Base-by-base conservation (phyloP, 2,888 invertebrate species). In the Cataglyphis altisquamis region DNA sequence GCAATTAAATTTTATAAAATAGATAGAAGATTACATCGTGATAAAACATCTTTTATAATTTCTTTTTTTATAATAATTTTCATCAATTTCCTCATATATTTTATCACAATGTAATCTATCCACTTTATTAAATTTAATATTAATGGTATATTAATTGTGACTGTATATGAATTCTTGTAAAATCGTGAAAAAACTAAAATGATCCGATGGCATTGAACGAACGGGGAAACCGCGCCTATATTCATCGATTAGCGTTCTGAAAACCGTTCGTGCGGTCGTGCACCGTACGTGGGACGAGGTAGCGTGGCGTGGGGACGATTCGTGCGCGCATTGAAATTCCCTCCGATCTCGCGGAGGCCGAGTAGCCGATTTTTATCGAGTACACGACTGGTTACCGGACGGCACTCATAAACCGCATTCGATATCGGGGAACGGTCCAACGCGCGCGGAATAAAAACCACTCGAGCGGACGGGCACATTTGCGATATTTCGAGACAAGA, bases 361-460 rank as follows among this genome's bases (percentile, higher is more conserved):
- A 90, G 87, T 88, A 88, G 86, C 86, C 90, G 90, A 91, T 90
- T 90, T 90, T 90, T 90, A 90, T 90, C 91, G 88, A 87, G 88
- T 87, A 90, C 91, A 91, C 87, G 88, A 84, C 88, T 86, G 90
- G 90, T 90, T 88, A 86, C 86, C 81, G 84, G 78, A 84, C 88
- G 77, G 74, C 83, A 86, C 85, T 90, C 86, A 86, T 72, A 72
- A 90, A 90, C 90, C 88, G 90, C 91, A 87, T 91, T 89, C 88
- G 91, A 87, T 86, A 88, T 91, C 86, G 86, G 81, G 82, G 83
- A 83, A 87, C 84, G 78, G 83, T 81, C 77, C 83, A 66, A 82
- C 87, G 80, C 90, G 84, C 73, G 73, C 84, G 83, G 90, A 90
- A 90, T 91, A 90, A 87, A 88, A 91, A 88, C 9, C 29, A n/a